Evolutionary conservation across 2,113 vertebrate species (phyloP), one percentile per base, ranked within the genome.

Genomic region (Nerophis ophidion): DNA sequence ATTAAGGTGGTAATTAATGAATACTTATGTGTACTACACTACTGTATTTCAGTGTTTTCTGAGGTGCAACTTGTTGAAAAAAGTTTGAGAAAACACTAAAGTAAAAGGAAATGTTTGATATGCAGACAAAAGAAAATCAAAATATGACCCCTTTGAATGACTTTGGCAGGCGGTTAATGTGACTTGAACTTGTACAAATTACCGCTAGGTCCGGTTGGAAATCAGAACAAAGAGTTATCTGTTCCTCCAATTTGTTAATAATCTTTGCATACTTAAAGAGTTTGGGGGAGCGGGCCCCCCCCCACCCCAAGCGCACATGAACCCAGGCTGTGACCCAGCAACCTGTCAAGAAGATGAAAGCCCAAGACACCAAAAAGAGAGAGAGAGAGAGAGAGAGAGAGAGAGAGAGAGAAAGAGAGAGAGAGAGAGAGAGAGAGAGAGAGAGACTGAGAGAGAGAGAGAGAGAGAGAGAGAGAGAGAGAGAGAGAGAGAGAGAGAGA

Each of bases 341-440:
- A 66, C 72, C 61, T 81, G 86, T 87, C 82, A 88, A 77, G 79
- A 82, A 86, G 82, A 83, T 70, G 71, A 85, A 82, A 57, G 71
- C 53, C 71, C 74, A 65, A 70, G 64, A 72, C 59, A 57, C 19
- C 50, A 73, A 67, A 59, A 49, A 12, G 9, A 58, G 47, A 13
- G 17, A 45, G 49, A 66, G 61, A 51, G 58, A 66, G 50, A 57
- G 50, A 35, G 38, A 58, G 33, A 38, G 36, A 49, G 26, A 26
- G 26, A 26, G 26, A 26, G 26, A 26, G 26, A 26, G 26, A 26
- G 26, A 48, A 8, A 57, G 63, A 68, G 80, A 81, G 40, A 57
- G 4, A 46, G 44, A 48, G 6, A 7, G 19, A 47, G 5, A 6
- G 26, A 35, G 82, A 75, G 82, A 76, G 70, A 56, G 47, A 13